These are phyloP conservation scores for Chauna torquata DNA, from an alignment of 2,113 vertebrate species.

Conservation along the genomic window DNA sequence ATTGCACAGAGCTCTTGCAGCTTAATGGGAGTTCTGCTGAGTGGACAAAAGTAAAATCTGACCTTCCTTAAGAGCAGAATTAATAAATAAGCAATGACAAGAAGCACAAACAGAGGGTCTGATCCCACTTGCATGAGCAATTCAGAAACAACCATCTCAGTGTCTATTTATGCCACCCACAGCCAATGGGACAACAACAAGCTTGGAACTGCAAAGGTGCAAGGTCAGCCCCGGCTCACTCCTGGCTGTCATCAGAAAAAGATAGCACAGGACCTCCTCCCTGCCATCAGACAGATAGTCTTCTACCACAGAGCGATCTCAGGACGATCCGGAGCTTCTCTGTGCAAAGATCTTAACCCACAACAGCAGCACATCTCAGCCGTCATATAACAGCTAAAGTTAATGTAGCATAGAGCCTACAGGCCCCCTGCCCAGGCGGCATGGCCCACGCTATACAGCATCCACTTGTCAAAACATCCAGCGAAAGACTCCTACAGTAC, in stretches of 20 bases:
- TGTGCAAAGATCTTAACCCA: not conserved
- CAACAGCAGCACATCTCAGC: not conserved
- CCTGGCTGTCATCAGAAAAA: not conserved
- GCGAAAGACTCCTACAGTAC: not conserved
- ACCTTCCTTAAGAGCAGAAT: not conserved
- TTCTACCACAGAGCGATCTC: not conserved
- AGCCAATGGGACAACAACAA: not conserved
- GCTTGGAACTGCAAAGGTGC: not conserved
- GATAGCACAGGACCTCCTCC: not conserved
- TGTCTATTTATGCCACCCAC: not conserved
- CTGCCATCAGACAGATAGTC: not conserved
- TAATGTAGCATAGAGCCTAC: fast-evolving
- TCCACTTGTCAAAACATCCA: not conserved
- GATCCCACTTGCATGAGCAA: not conserved
- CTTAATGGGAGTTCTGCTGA: not conserved
- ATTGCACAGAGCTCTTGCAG: not conserved
- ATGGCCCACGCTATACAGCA: not conserved
- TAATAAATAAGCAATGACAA: not conserved
- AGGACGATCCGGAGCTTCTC: not conserved
- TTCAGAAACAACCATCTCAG: not conserved
- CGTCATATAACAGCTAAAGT: not conserved
- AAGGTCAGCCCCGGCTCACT: fast-evolving
- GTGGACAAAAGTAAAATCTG: not conserved
- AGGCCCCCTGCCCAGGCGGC: not conserved
- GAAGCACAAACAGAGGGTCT: not conserved